A percentile compares a stretch with the other conserved stretches of the same genome.
These are phyloP conservation scores for Drosophila anceps DNA, from an alignment of 2,888 invertebrate genomes.

Conservation along the genomic window DNA sequence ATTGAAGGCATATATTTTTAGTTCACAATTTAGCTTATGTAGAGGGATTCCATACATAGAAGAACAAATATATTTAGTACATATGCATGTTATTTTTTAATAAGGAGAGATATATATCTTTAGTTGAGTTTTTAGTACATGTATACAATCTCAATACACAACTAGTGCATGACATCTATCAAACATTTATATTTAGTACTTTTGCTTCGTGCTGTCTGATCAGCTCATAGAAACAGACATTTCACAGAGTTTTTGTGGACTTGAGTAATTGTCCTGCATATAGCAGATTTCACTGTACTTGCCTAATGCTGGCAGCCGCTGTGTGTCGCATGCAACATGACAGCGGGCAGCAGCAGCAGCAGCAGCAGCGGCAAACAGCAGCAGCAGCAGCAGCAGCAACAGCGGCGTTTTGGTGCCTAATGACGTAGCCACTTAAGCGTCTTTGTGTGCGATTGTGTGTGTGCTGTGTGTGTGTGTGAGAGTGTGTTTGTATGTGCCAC, in stretches of 20 bases:
- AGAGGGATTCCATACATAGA: no score
- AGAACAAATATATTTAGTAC: no score
- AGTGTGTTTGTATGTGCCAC: slow-evolving; percentile 26
- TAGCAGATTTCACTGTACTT: neutral
- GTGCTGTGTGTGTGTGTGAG: slow-evolving; percentile 17
- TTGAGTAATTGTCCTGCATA: neutral
- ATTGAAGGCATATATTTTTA: no score
- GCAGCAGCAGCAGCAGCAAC: slow-evolving; percentile 43
- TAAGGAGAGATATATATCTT: no score
- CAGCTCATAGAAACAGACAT: neutral
- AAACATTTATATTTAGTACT: neutral
- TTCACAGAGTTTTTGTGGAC: neutral
- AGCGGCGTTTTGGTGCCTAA: slow-evolving; percentile 64
- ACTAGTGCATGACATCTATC: neutral
- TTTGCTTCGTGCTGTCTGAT: no score
- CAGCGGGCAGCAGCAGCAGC: slow-evolving; percentile 40
- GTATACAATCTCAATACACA: no score
- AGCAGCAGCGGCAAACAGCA: slow-evolving; percentile 42
- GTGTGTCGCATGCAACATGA: slow-evolving; percentile 58
- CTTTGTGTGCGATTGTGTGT: slow-evolving; percentile 22
- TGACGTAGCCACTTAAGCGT: slow-evolving; percentile 78
- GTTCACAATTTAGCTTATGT: no score
- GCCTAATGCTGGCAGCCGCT: slow-evolving; percentile 33
- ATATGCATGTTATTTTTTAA: no score
- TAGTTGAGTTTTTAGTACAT: no score